Percentiles rank a stretch among this genome's conserved stretches.
Evolutionary conservation across 2,113 vertebrate genomes (phyloP).

Genomic region (Crypturellus undulatus): DNA sequence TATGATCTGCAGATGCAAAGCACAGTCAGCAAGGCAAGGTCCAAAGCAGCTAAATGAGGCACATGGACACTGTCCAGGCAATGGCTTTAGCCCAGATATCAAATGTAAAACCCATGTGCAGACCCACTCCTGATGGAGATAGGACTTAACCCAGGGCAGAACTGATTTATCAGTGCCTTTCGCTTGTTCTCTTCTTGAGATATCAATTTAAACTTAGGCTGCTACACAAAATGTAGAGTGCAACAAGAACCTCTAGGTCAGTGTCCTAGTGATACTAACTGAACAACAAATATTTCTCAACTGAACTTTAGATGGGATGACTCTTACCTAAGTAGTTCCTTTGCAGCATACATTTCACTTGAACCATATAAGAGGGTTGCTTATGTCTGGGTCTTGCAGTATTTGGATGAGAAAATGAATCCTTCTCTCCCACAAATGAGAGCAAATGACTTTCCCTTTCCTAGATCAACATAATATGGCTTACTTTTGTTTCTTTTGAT

Average conservation of each 20-base stretch:
- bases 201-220: neutral
- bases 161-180: neutral
- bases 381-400: neutral
- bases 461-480: neutral
- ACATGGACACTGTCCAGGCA: neutral
- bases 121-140: neutral
- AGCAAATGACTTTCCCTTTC: neutral
- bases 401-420: neutral
- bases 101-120: neutral
- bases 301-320: neutral
- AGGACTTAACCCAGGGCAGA: neutral
- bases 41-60: neutral
- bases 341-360: neutral
- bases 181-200: neutral
- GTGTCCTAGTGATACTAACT: neutral
- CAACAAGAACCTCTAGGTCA: accelerated
- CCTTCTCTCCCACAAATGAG: accelerated
- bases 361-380: neutral
- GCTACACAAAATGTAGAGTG: neutral
- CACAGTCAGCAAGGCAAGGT: neutral
- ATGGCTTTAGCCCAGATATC: no score
- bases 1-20: neutral
- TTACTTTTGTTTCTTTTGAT: neutral
- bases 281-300: neutral
- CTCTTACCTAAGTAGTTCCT: neutral